phyloP scores from a whole-genome alignment of 2,888 invertebrate genomes.

The Latrodectus elegans region DNA sequence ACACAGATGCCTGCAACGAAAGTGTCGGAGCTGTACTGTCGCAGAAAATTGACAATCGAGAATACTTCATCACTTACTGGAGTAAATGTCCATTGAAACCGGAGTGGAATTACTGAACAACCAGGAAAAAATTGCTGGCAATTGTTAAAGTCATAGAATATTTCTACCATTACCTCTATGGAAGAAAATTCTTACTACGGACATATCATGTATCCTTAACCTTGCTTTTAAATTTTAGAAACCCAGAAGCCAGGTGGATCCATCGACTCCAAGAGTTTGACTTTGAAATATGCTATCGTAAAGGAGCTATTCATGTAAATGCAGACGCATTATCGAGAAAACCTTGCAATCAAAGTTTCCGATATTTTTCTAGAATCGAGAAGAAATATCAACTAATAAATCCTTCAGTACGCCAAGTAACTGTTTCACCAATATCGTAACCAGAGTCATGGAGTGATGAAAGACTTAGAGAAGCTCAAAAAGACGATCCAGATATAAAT shows the following conservation, averaged over 20 bases:
- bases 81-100: conserved; percentile 19
- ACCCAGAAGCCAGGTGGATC: conserved; percentile 4
- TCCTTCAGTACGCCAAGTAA: not conserved
- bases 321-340: no score
- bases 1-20: conserved; percentile 16
- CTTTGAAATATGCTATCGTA: not conserved
- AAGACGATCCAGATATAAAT: not conserved
- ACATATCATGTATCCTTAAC: not conserved
- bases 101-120: conserved; percentile 8
- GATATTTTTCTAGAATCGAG: not conserved
- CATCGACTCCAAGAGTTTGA: conserved; percentile 1
- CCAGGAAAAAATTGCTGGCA: conserved; percentile 11
- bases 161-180: conserved; percentile 11
- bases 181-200: not conserved
- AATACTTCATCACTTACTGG: conserved; percentile 12
- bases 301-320: not conserved
- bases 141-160: conserved; percentile 12
- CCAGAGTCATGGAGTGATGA: not conserved
- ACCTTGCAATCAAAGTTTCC: no score
- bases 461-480: not conserved
- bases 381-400: not conserved
- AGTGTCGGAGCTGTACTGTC: conserved; percentile 7
- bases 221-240: conserved; percentile 6
- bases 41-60: not conserved
- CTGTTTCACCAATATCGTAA: not conserved